Evolutionary conservation across 2,113 vertebrate species (phyloP).

Genomic region (Rhinogobius similis): DNA sequence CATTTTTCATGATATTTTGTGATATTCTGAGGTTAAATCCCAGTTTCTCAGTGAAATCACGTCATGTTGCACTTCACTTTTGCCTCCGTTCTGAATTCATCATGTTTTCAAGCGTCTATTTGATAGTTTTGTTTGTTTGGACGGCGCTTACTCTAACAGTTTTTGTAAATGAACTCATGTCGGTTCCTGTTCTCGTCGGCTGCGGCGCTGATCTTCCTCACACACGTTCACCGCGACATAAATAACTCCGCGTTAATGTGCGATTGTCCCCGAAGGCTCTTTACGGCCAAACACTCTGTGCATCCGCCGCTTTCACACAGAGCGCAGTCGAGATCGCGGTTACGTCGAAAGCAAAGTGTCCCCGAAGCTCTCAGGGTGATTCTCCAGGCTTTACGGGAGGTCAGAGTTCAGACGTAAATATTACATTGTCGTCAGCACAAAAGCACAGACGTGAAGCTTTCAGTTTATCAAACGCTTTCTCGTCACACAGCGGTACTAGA

Average conservation of each 20-base stretch:
- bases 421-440: background rate
- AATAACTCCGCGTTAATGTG: conserved; percentile 55
- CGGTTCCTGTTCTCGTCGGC: background rate
- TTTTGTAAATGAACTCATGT: too few relatives aligned
- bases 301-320: conserved; percentile 37
- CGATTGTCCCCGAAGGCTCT: conserved; percentile 46
- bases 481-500: too few relatives aligned
- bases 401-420: conserved; percentile 13
- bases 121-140: background rate
- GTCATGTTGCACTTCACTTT: too few relatives aligned
- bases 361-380: background rate
- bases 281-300: conserved; percentile 29
- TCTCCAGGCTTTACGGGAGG: background rate
- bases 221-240: conserved; percentile 50
- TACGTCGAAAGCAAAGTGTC: too few relatives aligned
- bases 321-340: too few relatives aligned
- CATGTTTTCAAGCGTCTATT: too few relatives aligned
- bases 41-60: too few relatives aligned
- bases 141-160: background rate
- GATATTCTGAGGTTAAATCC: too few relatives aligned
- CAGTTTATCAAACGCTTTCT: too few relatives aligned
- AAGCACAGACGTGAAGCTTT: background rate
- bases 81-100: too few relatives aligned
- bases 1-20: too few relatives aligned
- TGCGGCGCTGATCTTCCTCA: conserved; percentile 37